Percentiles rank a stretch among this genome's conserved stretches.
Evolutionary conservation across 2,797 vertebrate genomes (phyloP).

Genomic region (Pipistrellus nathusii): DNA sequence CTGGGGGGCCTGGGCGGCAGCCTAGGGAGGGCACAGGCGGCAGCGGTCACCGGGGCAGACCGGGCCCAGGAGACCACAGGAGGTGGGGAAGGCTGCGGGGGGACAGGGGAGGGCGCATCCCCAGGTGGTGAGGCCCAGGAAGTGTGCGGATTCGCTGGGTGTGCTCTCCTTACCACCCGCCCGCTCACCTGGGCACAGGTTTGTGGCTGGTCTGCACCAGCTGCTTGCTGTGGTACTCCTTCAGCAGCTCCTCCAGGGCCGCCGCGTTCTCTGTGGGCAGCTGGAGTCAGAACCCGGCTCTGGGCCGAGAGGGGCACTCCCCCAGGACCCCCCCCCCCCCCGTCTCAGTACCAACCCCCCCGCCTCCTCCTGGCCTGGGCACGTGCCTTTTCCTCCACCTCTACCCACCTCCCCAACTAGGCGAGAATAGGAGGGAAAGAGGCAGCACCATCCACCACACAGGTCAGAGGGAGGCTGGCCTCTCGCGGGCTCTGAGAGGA

Average conservation of each 20-base stretch:
- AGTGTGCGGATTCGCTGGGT: not conserved
- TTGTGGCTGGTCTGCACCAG: constrained; percentile 85
- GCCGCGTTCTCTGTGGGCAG: constrained; percentile 93
- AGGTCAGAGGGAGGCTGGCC: not conserved
- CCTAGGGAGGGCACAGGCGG: not conserved
- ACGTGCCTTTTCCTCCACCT: not conserved
- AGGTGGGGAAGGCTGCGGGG: not conserved
- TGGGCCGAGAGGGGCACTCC: not conserved
- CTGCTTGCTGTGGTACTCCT: constrained; percentile 94
- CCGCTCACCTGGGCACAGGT: constrained; percentile 91
- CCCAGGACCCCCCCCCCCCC: too few relatives aligned
- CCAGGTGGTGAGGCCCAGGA: not conserved
- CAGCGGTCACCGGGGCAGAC: not conserved
- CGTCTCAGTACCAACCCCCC: not conserved
- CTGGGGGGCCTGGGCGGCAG: not conserved
- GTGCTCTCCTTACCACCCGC: not conserved
- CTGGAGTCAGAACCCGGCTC: constrained; percentile 64
- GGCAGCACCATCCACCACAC: not conserved
- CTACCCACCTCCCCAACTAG: not conserved
- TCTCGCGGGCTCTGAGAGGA: not conserved
- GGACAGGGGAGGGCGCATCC: not conserved
- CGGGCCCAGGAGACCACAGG: not conserved
- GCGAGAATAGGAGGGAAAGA: not conserved
- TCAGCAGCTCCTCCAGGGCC: constrained; percentile 95
- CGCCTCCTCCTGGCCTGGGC: not conserved